A percentile compares a stretch with the other conserved stretches of the same genome.
phyloP scores from a whole-genome alignment of 2,888 invertebrate genomes.

The Callyntrura guangdongensis region DNA sequence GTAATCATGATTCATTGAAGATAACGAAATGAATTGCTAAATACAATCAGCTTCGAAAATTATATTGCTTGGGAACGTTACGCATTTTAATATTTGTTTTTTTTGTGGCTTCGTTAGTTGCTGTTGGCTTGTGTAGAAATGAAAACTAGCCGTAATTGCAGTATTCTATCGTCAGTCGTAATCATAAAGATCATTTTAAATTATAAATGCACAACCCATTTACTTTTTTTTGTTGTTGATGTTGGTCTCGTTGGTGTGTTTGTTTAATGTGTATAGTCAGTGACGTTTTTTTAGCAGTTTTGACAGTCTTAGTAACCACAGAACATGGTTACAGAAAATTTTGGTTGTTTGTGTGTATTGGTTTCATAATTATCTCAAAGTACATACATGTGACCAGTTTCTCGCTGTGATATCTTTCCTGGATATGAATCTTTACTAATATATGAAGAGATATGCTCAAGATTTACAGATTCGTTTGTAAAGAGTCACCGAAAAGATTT shows the following conservation, averaged over 20 bases:
- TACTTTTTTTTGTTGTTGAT: neutral
- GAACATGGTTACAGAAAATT: neutral
- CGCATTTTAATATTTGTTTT: neutral
- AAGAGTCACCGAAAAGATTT: too few species aligned
- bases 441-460: too few species aligned
- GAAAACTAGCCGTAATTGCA: slow-evolving; percentile 30
- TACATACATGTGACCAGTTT: too few species aligned
- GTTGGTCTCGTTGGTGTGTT: neutral
- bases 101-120: slow-evolving; percentile 1
- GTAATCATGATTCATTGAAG: slow-evolving; percentile 66
- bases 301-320: neutral
- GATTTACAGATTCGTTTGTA: too few species aligned
- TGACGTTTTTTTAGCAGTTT: too few species aligned
- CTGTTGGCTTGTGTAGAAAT: slow-evolving; percentile 28
- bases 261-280: neutral
- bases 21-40: slow-evolving; percentile 50
- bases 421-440: too few species aligned
- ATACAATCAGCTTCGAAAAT: slow-evolving; percentile 1
- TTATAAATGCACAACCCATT: neutral
- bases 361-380: too few species aligned
- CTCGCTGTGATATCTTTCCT: too few species aligned
- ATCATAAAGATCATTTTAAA: too few species aligned
- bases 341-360: too few species aligned
- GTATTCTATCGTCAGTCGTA: neutral
- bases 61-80: neutral